Evolutionary conservation across 2,888 invertebrate species (phyloP).

Genomic region (Rhingia campestris): DNA sequence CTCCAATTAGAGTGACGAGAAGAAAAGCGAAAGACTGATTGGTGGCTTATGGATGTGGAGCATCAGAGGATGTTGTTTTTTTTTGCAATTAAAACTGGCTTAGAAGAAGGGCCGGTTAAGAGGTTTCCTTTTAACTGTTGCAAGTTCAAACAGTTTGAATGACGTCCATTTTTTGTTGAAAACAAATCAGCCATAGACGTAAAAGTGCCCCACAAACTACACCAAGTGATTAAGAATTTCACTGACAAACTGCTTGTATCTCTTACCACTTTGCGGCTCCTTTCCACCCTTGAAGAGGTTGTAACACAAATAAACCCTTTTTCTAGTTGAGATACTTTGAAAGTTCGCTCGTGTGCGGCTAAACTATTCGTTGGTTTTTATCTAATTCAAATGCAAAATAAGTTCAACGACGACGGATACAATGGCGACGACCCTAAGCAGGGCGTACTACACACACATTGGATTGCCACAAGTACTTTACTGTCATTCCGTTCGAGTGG

Average conservation of each 20-base stretch:
- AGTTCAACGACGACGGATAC: constrained; percentile 22
- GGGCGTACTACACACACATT: constrained; percentile 14
- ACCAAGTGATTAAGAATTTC: background rate
- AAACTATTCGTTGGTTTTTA: constrained; percentile 60
- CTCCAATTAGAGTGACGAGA: constrained; percentile 36
- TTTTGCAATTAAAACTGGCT: too few species aligned
- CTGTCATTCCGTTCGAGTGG: constrained; percentile 48
- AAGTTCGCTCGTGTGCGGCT: constrained; percentile 56
- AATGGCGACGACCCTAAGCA: constrained; percentile 1
- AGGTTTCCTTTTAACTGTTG: too few species aligned
- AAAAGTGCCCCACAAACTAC: too few species aligned
- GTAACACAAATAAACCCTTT: background rate
- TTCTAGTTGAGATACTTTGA: constrained; percentile 39
- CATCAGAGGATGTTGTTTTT: too few species aligned
- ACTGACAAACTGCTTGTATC: background rate
- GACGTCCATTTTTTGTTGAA: too few species aligned
- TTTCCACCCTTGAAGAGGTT: background rate
- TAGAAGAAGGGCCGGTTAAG: too few species aligned
- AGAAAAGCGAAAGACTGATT: constrained; percentile 42
- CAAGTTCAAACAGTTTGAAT: too few species aligned
- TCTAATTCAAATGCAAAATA: constrained; percentile 69
- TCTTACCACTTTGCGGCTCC: background rate
- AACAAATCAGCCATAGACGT: too few species aligned
- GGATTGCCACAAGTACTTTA: constrained; percentile 47
- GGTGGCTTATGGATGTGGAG: constrained; percentile 32